These are phyloP conservation scores for Limnephilus rhombicus DNA, from an alignment of 2,888 invertebrate genomes.

Conservation along the genomic window DNA sequence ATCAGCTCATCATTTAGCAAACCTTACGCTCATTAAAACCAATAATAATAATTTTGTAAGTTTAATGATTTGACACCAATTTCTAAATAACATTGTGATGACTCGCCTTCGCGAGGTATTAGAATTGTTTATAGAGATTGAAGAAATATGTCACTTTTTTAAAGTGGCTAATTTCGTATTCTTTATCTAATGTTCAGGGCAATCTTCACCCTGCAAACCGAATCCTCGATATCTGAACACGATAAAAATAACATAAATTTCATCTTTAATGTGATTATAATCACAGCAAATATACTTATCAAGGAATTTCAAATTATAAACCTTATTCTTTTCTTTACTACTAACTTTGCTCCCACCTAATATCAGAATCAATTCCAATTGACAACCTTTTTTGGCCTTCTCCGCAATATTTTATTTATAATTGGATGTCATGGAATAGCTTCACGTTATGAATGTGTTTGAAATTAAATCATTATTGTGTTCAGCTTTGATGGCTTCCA, in stretches of 20 bases:
- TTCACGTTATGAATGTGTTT: not conserved
- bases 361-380: not conserved
- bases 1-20: too few relatives aligned
- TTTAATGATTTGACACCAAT: not conserved
- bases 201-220: not conserved
- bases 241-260: too few relatives aligned
- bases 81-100: not conserved
- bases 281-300: not conserved
- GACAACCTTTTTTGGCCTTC: not conserved
- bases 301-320: not conserved
- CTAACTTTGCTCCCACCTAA: not conserved
- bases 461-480: not conserved
- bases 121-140: not conserved
- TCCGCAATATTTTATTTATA: not conserved
- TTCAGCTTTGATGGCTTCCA: not conserved
- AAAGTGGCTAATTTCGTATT: not conserved
- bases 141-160: not conserved
- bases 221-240: too few relatives aligned
- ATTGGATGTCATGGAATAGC: not conserved
- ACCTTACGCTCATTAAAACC: not conserved
- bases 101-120: not conserved
- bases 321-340: not conserved
- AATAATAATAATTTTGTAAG: too few relatives aligned
- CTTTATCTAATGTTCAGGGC: not conserved
- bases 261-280: not conserved